Evolutionary conservation across 2,113 vertebrate genomes (phyloP), one percentile per base, ranked within the genome.

Genomic region (Anarhynchus alexandrinus): DNA sequence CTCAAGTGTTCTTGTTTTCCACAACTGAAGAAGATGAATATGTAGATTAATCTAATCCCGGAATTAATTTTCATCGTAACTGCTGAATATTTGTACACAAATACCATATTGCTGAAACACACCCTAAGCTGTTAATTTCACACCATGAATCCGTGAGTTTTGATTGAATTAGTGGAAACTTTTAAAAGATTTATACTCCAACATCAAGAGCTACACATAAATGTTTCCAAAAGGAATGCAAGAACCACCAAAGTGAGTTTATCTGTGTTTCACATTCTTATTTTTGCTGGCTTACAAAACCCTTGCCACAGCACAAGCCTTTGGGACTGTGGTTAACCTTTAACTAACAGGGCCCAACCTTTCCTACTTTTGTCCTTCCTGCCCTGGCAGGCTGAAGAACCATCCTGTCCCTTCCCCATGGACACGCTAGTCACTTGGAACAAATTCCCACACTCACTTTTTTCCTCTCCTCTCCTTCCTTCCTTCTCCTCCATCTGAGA

Each of bases 61-160:
- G 62, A 96, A 84, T 94, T 97, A 93, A 90, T 96, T 92, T 97
- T 89, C 34, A 55, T 82, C 34, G 36, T 81, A 88, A 88, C 58
- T 96, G 65, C 81, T 85, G 62, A 90, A 65, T 94, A 85, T 94
- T 95, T 93, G 82, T 94, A 78, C 40, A 94, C 76, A 94, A 86
- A 95, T 84, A 51, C 13, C 32, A 21, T 87, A 73, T n/a, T 85
- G n/a, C 43, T 90, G 55, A 72, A 94, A 82, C 0, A 1, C 10
- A 87, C 81, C 47, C 72, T 90, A 82, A 36, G 62, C 71, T 84
- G 69, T 66, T 88, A 91, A 94, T 95, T 79, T 73, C 62, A 52
- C 58, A 49, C 11, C 1, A 0, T 61, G 32, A 89, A 78, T 52
- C 11, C 40, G 72, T 69, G 29, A 71, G 71, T 36, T 93, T 65